Conservation (phyloP, 2,888 invertebrate species). For the Drosophila mulleri region DNA sequence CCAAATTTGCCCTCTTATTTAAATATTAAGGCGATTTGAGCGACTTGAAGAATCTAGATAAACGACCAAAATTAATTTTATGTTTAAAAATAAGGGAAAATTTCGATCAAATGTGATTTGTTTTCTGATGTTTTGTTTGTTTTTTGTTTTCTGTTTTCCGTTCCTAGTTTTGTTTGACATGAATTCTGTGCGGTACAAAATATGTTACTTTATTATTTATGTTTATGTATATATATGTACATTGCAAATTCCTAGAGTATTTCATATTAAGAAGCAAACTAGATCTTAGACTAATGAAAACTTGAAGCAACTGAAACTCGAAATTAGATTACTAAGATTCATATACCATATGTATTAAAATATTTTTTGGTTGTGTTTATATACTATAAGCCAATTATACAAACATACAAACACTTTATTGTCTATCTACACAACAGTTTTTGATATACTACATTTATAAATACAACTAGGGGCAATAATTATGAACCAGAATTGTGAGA, state of each 20-base stretch:
- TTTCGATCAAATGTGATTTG: not conserved
- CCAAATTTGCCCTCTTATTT: not conserved
- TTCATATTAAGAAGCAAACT: constrained; percentile 14
- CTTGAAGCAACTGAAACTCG: constrained; percentile 33
- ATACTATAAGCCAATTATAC: constrained; percentile 54
- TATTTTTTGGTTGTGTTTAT: constrained; percentile 34
- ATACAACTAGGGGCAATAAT: constrained; percentile 27
- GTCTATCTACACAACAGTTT: constrained; percentile 79
- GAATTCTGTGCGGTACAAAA: constrained; percentile 61
- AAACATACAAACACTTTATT: constrained; percentile 64
- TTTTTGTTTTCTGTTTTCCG: constrained; percentile 11
- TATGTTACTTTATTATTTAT: constrained; percentile 62
- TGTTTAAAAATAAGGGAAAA: not conserved
- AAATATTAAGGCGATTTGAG: not conserved
- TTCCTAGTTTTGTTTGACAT: constrained; percentile 24
- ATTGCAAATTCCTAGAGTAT: constrained; percentile 49
- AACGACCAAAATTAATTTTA: not conserved
- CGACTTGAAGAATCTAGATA: not conserved
- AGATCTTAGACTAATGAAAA: constrained; percentile 22
- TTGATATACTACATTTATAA: constrained; percentile 18
- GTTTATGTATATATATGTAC: constrained; percentile 45
- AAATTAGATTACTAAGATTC: constrained; percentile 18
- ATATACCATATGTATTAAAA: constrained; percentile 45
- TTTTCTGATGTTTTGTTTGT: constrained; percentile 6
- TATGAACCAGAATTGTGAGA: constrained; percentile 18